These are phyloP conservation scores for Spilogale gracilis DNA, from an alignment of 2,113 vertebrate species.

Conservation along the genomic window DNA sequence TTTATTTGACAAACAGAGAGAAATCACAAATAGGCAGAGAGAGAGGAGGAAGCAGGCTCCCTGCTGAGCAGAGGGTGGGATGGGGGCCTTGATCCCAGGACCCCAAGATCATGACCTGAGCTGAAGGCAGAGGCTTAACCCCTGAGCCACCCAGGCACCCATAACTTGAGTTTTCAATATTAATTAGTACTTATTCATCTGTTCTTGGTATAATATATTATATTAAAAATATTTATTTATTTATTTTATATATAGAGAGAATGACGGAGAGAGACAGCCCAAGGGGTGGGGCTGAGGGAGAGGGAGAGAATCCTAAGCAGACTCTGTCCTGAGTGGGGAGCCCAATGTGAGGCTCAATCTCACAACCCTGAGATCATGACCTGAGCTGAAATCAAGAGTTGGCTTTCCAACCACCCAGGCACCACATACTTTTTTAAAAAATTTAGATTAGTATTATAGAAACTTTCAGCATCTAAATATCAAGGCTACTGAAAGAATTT, in stretches of 20 bases:
- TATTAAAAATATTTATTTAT: not conserved
- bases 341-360: not conserved
- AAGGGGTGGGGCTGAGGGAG: not conserved
- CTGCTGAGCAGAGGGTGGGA: too few relatives aligned
- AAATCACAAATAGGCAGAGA: too few relatives aligned
- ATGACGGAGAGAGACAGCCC: not conserved
- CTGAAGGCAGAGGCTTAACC: too few relatives aligned
- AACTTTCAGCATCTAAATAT: not conserved
- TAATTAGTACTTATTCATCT: conserved; percentile 7
- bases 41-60: too few relatives aligned
- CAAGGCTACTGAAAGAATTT: not conserved
- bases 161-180: not conserved
- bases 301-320: not conserved
- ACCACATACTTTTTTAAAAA: not conserved
- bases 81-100: too few relatives aligned
- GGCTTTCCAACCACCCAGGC: not conserved
- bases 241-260: too few relatives aligned
- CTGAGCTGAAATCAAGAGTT: not conserved
- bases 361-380: not conserved
- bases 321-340: not conserved
- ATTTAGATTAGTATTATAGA: not conserved
- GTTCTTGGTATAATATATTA: not conserved
- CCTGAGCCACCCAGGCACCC: too few relatives aligned
- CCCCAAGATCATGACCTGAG: too few relatives aligned
- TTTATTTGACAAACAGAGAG: too few relatives aligned